These are phyloP conservation scores for Neodontobutis hainanensis DNA, from an alignment of 2,113 vertebrate species.

Conservation along the genomic window DNA sequence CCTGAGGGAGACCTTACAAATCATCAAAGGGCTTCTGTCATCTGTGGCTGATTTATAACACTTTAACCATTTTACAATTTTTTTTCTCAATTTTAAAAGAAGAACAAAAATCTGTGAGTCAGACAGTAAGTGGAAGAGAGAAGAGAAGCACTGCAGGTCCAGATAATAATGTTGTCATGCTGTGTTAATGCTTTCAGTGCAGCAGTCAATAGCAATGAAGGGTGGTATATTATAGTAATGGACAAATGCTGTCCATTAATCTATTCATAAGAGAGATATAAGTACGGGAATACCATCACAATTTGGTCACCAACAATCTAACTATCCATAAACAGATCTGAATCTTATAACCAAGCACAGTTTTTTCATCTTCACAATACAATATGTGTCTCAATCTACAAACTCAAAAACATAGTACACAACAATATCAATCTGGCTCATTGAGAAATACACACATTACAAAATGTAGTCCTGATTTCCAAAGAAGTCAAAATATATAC, in stretches of 20 bases:
- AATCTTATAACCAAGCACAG: no score
- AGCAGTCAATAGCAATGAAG: neutral
- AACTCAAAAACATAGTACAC: no score
- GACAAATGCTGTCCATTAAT: slow-evolving; percentile 12
- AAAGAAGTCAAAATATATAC: neutral
- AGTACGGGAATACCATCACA: no score
- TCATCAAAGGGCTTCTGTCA: slow-evolving; percentile 42
- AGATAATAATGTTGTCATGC: slow-evolving; percentile 40
- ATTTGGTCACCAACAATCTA: no score
- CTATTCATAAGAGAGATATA: neutral
- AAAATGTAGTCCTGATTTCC: no score
- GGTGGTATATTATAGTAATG: neutral
- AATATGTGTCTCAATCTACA: no score
- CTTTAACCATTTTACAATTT: slow-evolving; percentile 28
- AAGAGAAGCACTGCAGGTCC: slow-evolving; percentile 16
- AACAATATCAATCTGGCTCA: slow-evolving; percentile 27
- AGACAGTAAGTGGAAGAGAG: slow-evolving; percentile 26
- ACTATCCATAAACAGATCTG: no score
- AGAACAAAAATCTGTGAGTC: slow-evolving; percentile 10
- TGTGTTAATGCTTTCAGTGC: slow-evolving; percentile 4
- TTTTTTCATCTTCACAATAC: no score
- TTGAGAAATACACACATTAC: neutral
- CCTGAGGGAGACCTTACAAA: slow-evolving; percentile 26
- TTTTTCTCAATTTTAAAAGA: slow-evolving; percentile 18
- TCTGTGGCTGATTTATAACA: slow-evolving; percentile 42